Conservation (phyloP, 2,113 vertebrate genomes). For the Pachycephala philippinensis region DNA sequence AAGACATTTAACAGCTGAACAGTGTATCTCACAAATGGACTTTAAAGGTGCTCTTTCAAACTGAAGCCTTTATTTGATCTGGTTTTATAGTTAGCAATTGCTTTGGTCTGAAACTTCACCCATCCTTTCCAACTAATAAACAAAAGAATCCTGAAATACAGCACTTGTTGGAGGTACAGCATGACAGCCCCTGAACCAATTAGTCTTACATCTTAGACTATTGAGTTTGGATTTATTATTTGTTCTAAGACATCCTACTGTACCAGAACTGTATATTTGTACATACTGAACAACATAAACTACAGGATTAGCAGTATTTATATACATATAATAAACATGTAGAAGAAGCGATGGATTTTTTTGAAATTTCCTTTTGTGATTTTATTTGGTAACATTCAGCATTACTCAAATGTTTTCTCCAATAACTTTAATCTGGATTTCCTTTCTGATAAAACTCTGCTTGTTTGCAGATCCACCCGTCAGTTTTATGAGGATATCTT, state of each 20-base stretch:
- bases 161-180: constrained; percentile 21
- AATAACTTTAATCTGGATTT: constrained; percentile 65
- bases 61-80: constrained; percentile 68
- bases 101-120: constrained; percentile 63
- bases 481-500: constrained; percentile 71
- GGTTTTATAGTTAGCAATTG: constrained; percentile 61
- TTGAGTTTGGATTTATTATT: constrained; percentile 2
- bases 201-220: neutral
- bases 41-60: constrained; percentile 55
- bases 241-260: neutral
- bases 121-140: constrained; percentile 65
- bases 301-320: neutral
- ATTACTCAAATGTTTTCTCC: constrained; percentile 37
- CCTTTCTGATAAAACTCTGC: constrained; percentile 63
- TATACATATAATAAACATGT: neutral
- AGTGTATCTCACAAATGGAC: constrained; percentile 59
- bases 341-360: neutral
- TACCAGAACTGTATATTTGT: neutral
- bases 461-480: constrained; percentile 69
- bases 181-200: neutral
- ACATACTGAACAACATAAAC: neutral
- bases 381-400: neutral
- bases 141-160: constrained; percentile 41
- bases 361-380: neutral
- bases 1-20: constrained; percentile 66